phyloP scores from a whole-genome alignment of 2,888 invertebrate genomes.

The Luffia ferchaultella region DNA sequence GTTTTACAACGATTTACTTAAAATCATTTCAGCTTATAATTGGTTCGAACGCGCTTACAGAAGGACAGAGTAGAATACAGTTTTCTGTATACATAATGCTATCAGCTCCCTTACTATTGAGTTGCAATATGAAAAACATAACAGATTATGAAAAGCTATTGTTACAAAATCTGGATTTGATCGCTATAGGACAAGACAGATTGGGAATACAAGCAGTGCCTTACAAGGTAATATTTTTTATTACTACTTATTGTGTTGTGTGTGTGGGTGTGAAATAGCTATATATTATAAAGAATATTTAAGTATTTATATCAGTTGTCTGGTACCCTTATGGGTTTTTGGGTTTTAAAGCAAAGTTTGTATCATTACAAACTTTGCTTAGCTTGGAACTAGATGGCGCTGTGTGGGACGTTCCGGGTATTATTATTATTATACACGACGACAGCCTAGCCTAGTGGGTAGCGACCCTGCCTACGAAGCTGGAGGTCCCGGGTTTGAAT shows the following conservation, averaged over 20 bases:
- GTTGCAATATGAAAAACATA: constrained; percentile 63
- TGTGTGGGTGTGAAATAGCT: constrained; percentile 6
- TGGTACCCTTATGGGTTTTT: too few relatives aligned
- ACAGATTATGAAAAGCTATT: constrained; percentile 53
- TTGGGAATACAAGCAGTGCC: constrained; percentile 68
- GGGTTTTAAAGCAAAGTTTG: too few relatives aligned
- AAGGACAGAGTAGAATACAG: constrained; percentile 68
- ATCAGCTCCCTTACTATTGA: constrained; percentile 72
- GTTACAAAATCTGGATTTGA: constrained; percentile 65
- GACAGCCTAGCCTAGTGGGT: too few relatives aligned
- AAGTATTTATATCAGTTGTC: not conserved
- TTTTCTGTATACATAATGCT: constrained; percentile 71
- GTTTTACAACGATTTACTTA: too few relatives aligned
- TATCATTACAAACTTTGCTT: too few relatives aligned
- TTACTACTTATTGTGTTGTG: not conserved
- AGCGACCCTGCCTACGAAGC: too few relatives aligned
- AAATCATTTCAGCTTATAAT: constrained; percentile 44
- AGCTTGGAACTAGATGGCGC: too few relatives aligned
- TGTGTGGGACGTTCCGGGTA: too few relatives aligned
- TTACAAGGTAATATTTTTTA: constrained; percentile 23
- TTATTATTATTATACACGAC: too few relatives aligned
- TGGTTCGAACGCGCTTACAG: constrained; percentile 57
- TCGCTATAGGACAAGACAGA: constrained; percentile 71
- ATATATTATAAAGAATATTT: not conserved
- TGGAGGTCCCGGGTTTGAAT: too few relatives aligned